Base-by-base conservation (phyloP, 1,140 invertebrate species). In the Sitobion miscanthi region DNA sequence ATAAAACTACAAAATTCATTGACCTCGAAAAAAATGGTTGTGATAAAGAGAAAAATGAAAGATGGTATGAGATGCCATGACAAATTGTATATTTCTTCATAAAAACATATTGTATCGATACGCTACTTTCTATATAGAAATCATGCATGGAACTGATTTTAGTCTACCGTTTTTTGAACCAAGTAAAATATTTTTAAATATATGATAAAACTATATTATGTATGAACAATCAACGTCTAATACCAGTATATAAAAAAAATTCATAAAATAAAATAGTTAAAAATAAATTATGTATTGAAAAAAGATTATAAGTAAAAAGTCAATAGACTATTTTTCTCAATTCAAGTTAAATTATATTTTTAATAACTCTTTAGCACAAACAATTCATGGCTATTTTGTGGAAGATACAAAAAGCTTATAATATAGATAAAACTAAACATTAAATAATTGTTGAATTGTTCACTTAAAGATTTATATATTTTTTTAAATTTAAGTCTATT, bases 41-140 rank as follows among this genome's bases (percentile, higher is more conserved):
- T 93, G 91, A 93, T 85, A 83, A 93, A 93, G n/a, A n/a, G 23
- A 93, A 83, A 93, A 52, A 85, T 57, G 25, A 93, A 92, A 86
- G 35, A 93, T 57, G 49, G 52, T 83, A 83, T 47, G 91, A 86
- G 69, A 86, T 54, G 49, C 91, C 91, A 93, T 93, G 82, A 93
- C 91, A 93, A 93, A 93, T 93, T 93, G 82, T 93, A 83, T 54
- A 86, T 86, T 93, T 86, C 82, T 93, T 93, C 49, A 93, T 83
- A 85, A 93, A 93, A 85, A 93, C n/a, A 83, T 85, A 93, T 86
- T 86, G 49, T 93, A 4, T 93, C 14, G 91, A 83, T 93, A 85
- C 90, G 69, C 23, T 93, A 92, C 77, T 92, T 92, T 83, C 69
- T 92, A 11, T 20, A 52, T 57, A 83, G 42, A 92, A 92, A 92